A percentile compares a stretch with the other conserved stretches of the same genome.
These are phyloP conservation scores for Cantharis lateralis DNA, from an alignment of 2,888 invertebrate species.

Conservation along the genomic window DNA sequence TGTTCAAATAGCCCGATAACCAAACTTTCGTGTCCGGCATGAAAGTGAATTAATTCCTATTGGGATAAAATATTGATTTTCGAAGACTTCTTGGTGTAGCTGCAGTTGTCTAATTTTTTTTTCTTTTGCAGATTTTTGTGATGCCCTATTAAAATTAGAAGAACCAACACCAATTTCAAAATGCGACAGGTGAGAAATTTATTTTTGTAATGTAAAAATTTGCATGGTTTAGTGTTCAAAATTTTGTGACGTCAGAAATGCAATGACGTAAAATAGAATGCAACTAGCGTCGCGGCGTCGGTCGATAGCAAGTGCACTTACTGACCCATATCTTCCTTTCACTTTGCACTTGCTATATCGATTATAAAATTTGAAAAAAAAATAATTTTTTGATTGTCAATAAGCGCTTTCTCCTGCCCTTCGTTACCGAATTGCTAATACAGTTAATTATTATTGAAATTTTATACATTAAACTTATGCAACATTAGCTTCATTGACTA, in stretches of 20 bases:
- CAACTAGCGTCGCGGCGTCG: slow-evolving; percentile 40
- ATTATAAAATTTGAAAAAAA: not conserved
- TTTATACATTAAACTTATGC: slow-evolving; percentile 19
- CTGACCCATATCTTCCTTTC: slow-evolving; percentile 53
- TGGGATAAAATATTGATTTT: not conserved
- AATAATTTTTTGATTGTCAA: not conserved
- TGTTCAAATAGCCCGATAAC: too few species aligned
- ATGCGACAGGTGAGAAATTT: not conserved
- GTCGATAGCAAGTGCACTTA: slow-evolving; percentile 43
- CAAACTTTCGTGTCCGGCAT: too few species aligned
- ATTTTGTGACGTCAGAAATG: slow-evolving; percentile 31
- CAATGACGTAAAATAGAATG: slow-evolving; percentile 43
- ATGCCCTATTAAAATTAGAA: not conserved
- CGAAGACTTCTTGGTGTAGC: not conserved
- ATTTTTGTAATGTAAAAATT: not conserved
- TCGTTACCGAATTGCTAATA: not conserved
- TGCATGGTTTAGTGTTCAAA: not conserved
- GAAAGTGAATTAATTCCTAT: not conserved
- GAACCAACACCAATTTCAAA: not conserved
- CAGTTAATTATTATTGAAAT: slow-evolving; percentile 8
- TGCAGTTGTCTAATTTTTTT: not conserved
- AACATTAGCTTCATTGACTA: slow-evolving; percentile 21
- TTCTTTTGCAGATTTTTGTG: not conserved
- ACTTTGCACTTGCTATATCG: slow-evolving; percentile 36
- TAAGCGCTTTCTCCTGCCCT: not conserved